Evolutionary conservation across 2,797 vertebrate species (phyloP), one percentile per base, ranked within the genome.

Genomic region (Tympanoctomys barrerae): DNA sequence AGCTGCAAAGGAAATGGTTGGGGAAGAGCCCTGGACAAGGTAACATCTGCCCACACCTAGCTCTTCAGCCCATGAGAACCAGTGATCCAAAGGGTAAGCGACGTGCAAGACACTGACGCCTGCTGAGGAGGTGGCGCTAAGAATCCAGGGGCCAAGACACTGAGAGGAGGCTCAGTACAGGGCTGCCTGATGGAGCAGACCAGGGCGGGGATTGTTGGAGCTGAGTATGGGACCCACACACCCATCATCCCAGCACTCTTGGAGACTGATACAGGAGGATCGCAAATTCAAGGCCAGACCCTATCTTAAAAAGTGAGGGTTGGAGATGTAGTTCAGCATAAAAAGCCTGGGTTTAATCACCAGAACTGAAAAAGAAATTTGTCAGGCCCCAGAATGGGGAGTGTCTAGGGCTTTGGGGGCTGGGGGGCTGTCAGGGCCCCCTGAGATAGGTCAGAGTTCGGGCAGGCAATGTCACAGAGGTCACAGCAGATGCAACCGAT

Each of bases 21-120:
- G 19, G 10, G 49, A 68, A 39, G 26, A 49, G 42, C 22, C 61
- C 5, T 14, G 33, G 49, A 46, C 12, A 70, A 36, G 59, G 52
- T 31, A 59, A 9, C n/a, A 21, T 28, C 90, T 68, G 33, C 64
- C 39, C 59, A 89, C 59, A n/a, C 57, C 28, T 31, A 36, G 16
- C 16, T 21, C 28, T 21, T 6, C 33, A 7, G 22, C 39, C 24
- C 49, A 11, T 12, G 5, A 28, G 14, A 11, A 57, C 54, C 82
- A 52, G n/a, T 24, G 52, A 26, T 22, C 4, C 24, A 6, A 4
- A 0, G 0, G 8, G 21, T 9, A 57, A 59, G 31, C 22, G 5
- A 10, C 13, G 5, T 4, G 64, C n/a, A 62, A 26, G 31, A 57
- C 8, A n/a, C 10, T 10, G 36, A 71, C 4, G 8, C 68, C n/a